Evolutionary conservation across 2,113 vertebrate species (phyloP), one percentile per base, ranked within the genome.

Genomic region (Mesoclemmys tuberculata): DNA sequence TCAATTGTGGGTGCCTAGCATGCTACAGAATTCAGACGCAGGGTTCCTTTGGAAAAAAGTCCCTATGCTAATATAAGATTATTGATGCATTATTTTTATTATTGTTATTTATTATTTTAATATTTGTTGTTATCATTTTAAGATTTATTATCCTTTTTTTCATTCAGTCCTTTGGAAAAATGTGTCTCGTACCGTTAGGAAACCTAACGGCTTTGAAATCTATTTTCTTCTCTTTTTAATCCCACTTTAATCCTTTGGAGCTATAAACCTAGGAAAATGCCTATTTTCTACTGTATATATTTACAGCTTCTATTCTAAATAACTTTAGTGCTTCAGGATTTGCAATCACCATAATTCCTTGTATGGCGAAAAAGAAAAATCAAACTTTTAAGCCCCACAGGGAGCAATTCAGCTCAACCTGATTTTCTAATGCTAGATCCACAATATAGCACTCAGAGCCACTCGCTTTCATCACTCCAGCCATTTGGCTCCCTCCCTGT

Each of bases 151-250:
- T 35, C 7, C 16, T 77, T 88, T 92, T 74, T 52, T 24, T 1
- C 44, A 29, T 2, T 85, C 3, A 44, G 81, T 80, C 27, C 4
- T 85, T n/a, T 5, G 46, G 3, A 27, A 24, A 77, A 44, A 80
- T 0, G 0, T 91, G 83, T 88, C 90, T 85, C 38, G 78, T 89
- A 58, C 54, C 90, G 83, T 82, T 83, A 96, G 83, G 94, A 97
- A 95, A 95, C 31, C 71, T 93, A 94, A 93, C 78, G 92, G 71
- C 89, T 97, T 93, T 96, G 61, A 93, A 97, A 97, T 97, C 94
- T 96, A 96, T 96, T 97, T 97, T 94, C 92, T 91, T 95, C 87
- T 93, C 77, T 83, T 92, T 94, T 96, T 98, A 97, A 97, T 98
- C 97, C 92, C 77, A 44, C 93, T 90, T 90, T 97, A 97, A 98